Evolutionary conservation across 92 coral and sea anemone genomes (phyloP).

Genomic region (Porites lobata): DNA sequence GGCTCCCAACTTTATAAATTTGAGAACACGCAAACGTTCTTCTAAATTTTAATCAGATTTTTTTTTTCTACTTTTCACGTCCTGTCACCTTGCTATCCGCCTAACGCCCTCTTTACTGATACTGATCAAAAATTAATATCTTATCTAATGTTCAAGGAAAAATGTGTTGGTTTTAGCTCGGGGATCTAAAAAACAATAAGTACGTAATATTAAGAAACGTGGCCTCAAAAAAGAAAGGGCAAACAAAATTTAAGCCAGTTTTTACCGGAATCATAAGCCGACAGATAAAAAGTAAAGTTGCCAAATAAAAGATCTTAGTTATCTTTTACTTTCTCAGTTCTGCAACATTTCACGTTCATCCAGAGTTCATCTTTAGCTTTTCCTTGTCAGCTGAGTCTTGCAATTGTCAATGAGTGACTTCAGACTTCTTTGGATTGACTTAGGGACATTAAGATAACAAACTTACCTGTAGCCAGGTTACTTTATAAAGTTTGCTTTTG

Average conservation of each 20-base stretch:
- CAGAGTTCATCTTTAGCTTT: too few relatives aligned
- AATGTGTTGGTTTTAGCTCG: neutral
- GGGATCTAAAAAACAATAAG: neutral
- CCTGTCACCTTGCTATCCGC: neutral
- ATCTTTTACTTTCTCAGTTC: too few relatives aligned
- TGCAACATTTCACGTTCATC: too few relatives aligned
- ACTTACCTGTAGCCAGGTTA: neutral
- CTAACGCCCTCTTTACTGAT: neutral
- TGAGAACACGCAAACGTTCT: constrained; percentile 34
- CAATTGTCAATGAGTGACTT: too few relatives aligned
- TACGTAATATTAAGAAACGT: too few relatives aligned
- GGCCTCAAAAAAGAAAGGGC: neutral
- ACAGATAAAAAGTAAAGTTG: neutral
- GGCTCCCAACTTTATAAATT: constrained; percentile 24
- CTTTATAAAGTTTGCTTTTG: neutral
- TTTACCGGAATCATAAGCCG: neutral
- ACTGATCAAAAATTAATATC: neutral
- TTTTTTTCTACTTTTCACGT: too few relatives aligned
- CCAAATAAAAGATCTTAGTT: too few relatives aligned
- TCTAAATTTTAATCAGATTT: too few relatives aligned
- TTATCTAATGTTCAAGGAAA: neutral
- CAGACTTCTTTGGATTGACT: neutral
- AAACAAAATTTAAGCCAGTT: too few relatives aligned
- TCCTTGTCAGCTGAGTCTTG: too few relatives aligned
- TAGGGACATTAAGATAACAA: neutral